These are phyloP conservation scores for Pristionchus japonicus DNA, from an alignment of 2,888 invertebrate genomes.

Conservation along the genomic window DNA sequence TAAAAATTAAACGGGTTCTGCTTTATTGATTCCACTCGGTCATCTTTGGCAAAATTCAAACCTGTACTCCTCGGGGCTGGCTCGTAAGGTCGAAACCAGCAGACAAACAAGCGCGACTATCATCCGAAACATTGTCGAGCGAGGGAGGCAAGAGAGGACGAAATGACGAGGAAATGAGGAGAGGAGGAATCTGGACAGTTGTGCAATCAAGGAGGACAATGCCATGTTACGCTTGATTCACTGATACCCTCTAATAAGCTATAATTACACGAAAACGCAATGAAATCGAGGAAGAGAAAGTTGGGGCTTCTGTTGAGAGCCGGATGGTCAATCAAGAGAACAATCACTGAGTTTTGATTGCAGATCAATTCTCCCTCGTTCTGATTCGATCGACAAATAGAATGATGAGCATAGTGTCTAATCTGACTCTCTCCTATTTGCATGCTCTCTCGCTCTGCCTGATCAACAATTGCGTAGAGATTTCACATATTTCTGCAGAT, in stretches of 20 bases:
- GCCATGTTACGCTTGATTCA: too few relatives aligned
- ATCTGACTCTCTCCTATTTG: not conserved
- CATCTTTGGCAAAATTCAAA: not conserved
- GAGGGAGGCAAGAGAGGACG: not conserved
- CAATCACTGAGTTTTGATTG: constrained; percentile 13
- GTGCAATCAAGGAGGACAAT: not conserved
- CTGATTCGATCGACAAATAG: not conserved
- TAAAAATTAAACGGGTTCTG: not conserved
- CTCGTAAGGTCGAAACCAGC: not conserved
- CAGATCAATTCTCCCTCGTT: not conserved
- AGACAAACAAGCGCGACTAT: not conserved
- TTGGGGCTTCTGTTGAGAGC: not conserved
- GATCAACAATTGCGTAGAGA: too few relatives aligned
- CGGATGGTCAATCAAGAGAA: not conserved
- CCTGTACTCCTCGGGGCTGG: constrained; percentile 13
- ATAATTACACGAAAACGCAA: not conserved
- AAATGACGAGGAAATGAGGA: not conserved
- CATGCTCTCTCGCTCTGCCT: not conserved
- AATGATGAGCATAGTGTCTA: not conserved
- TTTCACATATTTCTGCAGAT: too few relatives aligned
- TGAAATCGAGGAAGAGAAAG: not conserved
- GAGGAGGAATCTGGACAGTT: not conserved
- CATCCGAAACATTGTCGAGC: not conserved
- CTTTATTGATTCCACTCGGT: not conserved
- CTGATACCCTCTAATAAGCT: too few relatives aligned